phyloP scores from a whole-genome alignment of 2,113 vertebrate species.

The Mormoops blainvillei region DNA sequence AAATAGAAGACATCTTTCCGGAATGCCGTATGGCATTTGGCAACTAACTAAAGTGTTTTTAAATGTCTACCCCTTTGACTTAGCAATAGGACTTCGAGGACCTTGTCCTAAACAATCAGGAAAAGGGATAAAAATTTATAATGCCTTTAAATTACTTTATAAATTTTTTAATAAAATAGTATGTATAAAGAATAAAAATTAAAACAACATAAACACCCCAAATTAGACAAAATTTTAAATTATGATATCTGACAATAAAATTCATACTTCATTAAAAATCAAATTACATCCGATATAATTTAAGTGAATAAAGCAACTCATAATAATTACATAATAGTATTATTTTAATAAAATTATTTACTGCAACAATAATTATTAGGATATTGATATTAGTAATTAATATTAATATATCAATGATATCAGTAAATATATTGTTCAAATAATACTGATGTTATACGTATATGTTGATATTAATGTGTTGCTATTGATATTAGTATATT shows the following conservation, averaged over 20 bases:
- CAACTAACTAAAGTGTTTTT: background rate
- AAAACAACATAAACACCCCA: background rate
- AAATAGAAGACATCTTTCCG: background rate
- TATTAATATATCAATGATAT: background rate
- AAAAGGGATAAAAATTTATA: background rate
- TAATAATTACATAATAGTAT: background rate
- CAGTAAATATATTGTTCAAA: background rate
- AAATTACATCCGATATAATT: background rate
- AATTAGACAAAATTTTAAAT: background rate
- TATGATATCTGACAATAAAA: background rate
- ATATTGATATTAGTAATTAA: background rate
- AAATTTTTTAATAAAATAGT: background rate
- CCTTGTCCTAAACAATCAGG: background rate
- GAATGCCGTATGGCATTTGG: background rate
- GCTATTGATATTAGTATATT: background rate
- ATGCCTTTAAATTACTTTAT: background rate
- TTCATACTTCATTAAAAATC: background rate
- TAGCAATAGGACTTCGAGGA: background rate
- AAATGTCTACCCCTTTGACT: background rate
- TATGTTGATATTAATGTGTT: background rate
- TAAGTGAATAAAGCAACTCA: background rate
- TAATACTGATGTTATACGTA: background rate
- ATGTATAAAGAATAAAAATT: background rate
- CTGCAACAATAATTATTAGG: background rate
- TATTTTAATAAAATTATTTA: constrained; percentile 15